A percentile compares a stretch with the other conserved stretches of the same genome.
Evolutionary conservation across 2,888 invertebrate species (phyloP).

Genomic region (Sipha maydis): DNA sequence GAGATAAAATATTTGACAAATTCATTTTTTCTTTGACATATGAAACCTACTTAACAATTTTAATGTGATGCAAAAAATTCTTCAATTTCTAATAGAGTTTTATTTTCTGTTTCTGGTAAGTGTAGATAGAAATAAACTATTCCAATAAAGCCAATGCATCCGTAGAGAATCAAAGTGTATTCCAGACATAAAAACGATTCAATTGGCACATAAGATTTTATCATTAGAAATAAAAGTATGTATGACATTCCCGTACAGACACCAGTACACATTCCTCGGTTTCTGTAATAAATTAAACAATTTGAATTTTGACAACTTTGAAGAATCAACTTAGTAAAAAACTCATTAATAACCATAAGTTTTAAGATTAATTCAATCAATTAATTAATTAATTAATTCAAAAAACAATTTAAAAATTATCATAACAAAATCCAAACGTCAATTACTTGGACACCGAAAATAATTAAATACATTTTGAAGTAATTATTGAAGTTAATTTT

Average conservation of each 20-base stretch:
- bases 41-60: not conserved
- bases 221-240: constrained; percentile 70
- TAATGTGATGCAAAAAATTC: constrained; percentile 50
- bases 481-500: not conserved
- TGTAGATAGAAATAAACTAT: constrained; percentile 74
- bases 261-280: constrained; percentile 71
- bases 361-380: not conserved
- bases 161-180: constrained; percentile 66
- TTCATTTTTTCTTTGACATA: no score
- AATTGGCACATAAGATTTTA: constrained; percentile 69
- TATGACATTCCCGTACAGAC: constrained; percentile 71
- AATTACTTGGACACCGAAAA: no score
- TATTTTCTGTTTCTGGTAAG: constrained; percentile 86
- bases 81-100: constrained; percentile 70
- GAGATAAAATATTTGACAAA: no score
- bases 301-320: not conserved
- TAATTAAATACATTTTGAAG: not conserved
- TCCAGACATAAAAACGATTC: constrained; percentile 64
- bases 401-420: not conserved
- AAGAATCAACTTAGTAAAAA: no score
- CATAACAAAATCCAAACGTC: no score
- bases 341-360: no score
- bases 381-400: no score
- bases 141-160: constrained; percentile 71
- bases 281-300: constrained; percentile 67